A percentile compares a stretch with the other conserved stretches of the same genome.
Conservation (phyloP, 1,140 invertebrate species). For the Drosophila pandora region DNA sequence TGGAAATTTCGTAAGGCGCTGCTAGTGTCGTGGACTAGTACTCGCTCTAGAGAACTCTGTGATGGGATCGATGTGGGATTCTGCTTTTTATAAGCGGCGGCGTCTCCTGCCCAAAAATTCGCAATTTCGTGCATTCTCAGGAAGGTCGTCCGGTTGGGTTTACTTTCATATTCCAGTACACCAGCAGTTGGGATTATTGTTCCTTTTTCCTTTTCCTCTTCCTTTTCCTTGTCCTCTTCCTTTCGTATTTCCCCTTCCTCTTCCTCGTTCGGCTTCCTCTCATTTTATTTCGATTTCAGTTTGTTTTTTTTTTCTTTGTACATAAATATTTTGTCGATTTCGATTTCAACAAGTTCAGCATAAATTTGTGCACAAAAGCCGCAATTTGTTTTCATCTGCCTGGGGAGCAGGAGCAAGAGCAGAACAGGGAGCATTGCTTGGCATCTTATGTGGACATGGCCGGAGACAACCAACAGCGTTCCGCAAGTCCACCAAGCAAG, state of each 20-base stretch:
- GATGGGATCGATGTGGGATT: conserved; percentile 47
- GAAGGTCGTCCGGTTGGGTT: conserved; percentile 77
- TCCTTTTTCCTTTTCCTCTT: conserved; percentile 38
- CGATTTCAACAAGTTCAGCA: conserved; percentile 81
- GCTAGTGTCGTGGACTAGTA: conserved; percentile 83
- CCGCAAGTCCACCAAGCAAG: conserved; percentile 50
- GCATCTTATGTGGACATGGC: conserved; percentile 23
- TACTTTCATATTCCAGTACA: conserved; percentile 75
- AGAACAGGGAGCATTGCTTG: no score
- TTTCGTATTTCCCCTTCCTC: conserved; percentile 27
- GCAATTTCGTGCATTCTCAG: conserved; percentile 73
- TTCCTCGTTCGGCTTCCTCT: conserved; percentile 17
- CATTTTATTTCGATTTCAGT: conserved; percentile 7
- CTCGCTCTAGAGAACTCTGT: conserved; percentile 83
- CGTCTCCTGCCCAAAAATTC: conserved; percentile 37
- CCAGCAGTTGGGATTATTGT: conserved; percentile 30
- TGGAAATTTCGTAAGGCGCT: conserved; percentile 55
- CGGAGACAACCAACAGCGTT: conserved; percentile 50
- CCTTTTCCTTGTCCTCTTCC: conserved; percentile 25
- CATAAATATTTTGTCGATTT: conserved; percentile 78
- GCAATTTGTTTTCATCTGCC: conserved; percentile 80
- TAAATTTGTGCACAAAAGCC: conserved; percentile 80
- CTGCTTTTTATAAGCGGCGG: conserved; percentile 71
- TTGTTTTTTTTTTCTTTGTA: conserved; percentile 35
- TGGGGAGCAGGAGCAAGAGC: conserved; percentile 10